These are phyloP conservation scores for Luperina testacea DNA, from an alignment of 2,888 invertebrate species.

Conservation along the genomic window DNA sequence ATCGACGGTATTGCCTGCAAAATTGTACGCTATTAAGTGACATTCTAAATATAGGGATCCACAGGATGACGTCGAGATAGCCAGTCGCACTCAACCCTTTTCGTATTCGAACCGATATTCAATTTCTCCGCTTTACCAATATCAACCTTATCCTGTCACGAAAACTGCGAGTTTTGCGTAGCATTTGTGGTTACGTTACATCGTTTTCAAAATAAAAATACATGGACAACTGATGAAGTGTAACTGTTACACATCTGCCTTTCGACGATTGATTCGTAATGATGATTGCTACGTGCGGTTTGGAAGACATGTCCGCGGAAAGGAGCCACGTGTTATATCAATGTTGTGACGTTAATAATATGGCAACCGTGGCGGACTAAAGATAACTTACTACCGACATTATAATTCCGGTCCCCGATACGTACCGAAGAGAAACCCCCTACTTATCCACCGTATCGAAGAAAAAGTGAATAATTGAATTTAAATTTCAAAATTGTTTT, in stretches of 20 bases:
- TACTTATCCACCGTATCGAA: constrained; percentile 69
- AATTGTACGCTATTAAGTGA: constrained; percentile 89
- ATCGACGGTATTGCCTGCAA: constrained; percentile 87
- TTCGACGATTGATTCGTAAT: constrained; percentile 72
- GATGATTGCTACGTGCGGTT: constrained; percentile 81
- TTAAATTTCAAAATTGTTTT: constrained; percentile 69
- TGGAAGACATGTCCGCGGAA: constrained; percentile 79
- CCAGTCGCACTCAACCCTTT: constrained; percentile 80
- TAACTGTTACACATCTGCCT: constrained; percentile 87
- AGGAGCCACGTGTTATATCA: constrained; percentile 78
- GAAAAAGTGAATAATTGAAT: constrained; percentile 65
- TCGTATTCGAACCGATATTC: constrained; percentile 69
- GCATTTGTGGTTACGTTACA: constrained; percentile 33
- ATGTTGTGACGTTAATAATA: constrained; percentile 84
- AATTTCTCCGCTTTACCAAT: constrained; percentile 53
- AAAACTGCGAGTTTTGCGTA: constrained; percentile 60
- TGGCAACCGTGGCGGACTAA: constrained; percentile 76
- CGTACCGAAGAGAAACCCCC: constrained; percentile 66
- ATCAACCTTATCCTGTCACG: constrained; percentile 54
- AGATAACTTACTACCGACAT: constrained; percentile 81
- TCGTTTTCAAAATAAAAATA: constrained; percentile 67
- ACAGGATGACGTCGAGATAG: constrained; percentile 80
- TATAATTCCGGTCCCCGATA: constrained; percentile 78
- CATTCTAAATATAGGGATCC: constrained; percentile 88
- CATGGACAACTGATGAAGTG: constrained; percentile 79